Evolutionary conservation across 2,797 vertebrate species (phyloP), one percentile per base, ranked within the genome.

Genomic region (Chanos chanos): DNA sequence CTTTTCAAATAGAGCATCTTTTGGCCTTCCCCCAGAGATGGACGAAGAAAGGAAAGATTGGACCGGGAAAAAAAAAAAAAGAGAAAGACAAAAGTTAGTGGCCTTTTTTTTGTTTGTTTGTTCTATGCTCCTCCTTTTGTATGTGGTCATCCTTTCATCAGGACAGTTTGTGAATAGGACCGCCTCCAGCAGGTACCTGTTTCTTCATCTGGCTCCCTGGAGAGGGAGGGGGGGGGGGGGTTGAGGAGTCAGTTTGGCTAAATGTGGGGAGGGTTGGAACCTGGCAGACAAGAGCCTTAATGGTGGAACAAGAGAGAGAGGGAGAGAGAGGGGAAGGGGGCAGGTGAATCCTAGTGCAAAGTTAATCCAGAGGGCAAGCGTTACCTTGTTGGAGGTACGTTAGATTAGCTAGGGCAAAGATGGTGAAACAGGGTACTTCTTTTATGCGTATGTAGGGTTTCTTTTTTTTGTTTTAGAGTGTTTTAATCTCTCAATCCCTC

Each of bases 1-100:
- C n/a, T 76, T 82, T 73, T 83, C 80, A 83, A 77, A 77, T 57
- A 68, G 79, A 61, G 72, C 64, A 68, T 57, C 77, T 47, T 62
- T 39, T 84, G 71, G 66, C 70, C 60, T 61, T 53, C 40, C 37
- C 43, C 48, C 47, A 48, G 27, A 62, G 39, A 51, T 56, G 34
- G 65, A 61, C 73, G 70, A 5, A 60, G 40, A 78, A 69, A 81
- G 73, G 70, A 13, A 49, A 68, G 72, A 53, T 67, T 69, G 64
- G 53, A 56, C 50, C 49, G 28, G 21, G 45, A 22, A 18, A 55
- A n/a, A n/a, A n/a, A n/a, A n/a, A n/a, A 15, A 27, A 24, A 7
- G 21, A 13, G 30, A 19, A 21, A 9, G 27, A 60, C n/a, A 7
- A 47, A 24, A 48, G 18, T 31, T 66, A 37, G 55, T 52, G 59